Evolutionary conservation across 2,888 invertebrate genomes (phyloP).

Genomic region (Bombylius discolor): DNA sequence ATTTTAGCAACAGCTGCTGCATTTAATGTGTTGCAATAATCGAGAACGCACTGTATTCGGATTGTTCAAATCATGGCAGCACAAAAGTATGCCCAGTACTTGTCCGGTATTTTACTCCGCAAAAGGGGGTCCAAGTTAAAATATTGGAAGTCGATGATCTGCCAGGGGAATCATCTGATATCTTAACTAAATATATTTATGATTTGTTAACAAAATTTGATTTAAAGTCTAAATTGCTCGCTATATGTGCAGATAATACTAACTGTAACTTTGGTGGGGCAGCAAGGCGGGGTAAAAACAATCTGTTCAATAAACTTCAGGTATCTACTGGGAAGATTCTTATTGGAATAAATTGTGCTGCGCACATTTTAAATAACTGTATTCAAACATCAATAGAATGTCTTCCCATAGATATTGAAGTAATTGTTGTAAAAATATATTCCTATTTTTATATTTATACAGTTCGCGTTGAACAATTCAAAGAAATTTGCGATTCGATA

Average conservation of each 20-base stretch:
- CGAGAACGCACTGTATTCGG: background rate
- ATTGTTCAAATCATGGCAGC: slow-evolving; percentile 8
- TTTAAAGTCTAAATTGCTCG: slow-evolving; percentile 2
- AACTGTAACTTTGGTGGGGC: slow-evolving; percentile 9
- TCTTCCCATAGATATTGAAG: slow-evolving; percentile 3
- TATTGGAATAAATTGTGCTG: slow-evolving; percentile 8
- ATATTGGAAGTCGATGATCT: slow-evolving; percentile 10
- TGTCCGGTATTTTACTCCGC: slow-evolving; percentile 10
- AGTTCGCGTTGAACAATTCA: slow-evolving; percentile 1
- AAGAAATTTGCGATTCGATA: background rate
- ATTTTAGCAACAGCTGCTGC: too few relatives aligned
- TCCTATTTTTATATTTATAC: slow-evolving; percentile 1
- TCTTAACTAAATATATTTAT: background rate
- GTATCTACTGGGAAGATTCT: background rate
- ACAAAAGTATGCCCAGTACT: slow-evolving; percentile 12
- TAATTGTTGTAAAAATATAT: slow-evolving; percentile 5
- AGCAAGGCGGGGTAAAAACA: slow-evolving; percentile 1
- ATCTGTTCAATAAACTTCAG: background rate
- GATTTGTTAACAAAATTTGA: background rate
- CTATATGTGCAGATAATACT: slow-evolving; percentile 8
- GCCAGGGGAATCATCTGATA: slow-evolving; percentile 10
- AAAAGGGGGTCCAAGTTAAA: slow-evolving; percentile 11
- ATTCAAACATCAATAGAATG: slow-evolving; percentile 2
- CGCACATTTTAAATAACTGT: slow-evolving; percentile 7
- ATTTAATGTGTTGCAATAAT: too few relatives aligned